phyloP scores from a whole-genome alignment of 1,140 invertebrate genomes.

The Drosophila hydei region DNA sequence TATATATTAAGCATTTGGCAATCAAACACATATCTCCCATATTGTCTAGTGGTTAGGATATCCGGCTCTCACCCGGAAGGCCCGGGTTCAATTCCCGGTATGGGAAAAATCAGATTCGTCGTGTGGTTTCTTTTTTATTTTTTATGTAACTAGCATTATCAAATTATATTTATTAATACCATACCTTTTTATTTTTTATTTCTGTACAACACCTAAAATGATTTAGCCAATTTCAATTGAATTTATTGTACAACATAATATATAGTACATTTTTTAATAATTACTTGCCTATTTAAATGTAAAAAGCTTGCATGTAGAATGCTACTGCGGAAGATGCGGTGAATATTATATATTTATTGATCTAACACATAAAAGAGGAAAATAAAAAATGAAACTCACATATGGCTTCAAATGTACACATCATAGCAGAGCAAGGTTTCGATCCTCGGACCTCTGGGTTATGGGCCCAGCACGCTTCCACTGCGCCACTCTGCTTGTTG shows the following conservation, averaged over 20 bases:
- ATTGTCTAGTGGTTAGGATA: slow-evolving; percentile 93
- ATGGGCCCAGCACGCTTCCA: slow-evolving; percentile 99
- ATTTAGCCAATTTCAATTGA: too few species aligned
- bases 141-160: too few species aligned
- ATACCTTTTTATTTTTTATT: too few species aligned
- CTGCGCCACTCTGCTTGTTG: slow-evolving; percentile 95
- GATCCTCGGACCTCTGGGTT: slow-evolving; percentile 99
- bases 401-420: background rate
- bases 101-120: slow-evolving; percentile 85
- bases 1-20: background rate
- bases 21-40: slow-evolving; percentile 78
- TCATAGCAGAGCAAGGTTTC: slow-evolving; percentile 95
- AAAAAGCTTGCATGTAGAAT: too few species aligned
- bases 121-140: background rate
- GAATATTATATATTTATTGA: too few species aligned
- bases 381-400: slow-evolving; percentile 9
- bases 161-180: too few species aligned
- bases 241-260: too few species aligned
- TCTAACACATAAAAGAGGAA: background rate
- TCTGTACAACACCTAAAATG: too few species aligned
- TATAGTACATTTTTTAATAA: too few species aligned
- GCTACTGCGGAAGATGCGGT: too few species aligned
- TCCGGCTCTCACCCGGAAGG: slow-evolving; percentile 93
- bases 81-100: slow-evolving; percentile 93
- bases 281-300: too few species aligned